Conservation (phyloP, 2,888 invertebrate genomes). For the Stenchaetothrips biformis region DNA sequence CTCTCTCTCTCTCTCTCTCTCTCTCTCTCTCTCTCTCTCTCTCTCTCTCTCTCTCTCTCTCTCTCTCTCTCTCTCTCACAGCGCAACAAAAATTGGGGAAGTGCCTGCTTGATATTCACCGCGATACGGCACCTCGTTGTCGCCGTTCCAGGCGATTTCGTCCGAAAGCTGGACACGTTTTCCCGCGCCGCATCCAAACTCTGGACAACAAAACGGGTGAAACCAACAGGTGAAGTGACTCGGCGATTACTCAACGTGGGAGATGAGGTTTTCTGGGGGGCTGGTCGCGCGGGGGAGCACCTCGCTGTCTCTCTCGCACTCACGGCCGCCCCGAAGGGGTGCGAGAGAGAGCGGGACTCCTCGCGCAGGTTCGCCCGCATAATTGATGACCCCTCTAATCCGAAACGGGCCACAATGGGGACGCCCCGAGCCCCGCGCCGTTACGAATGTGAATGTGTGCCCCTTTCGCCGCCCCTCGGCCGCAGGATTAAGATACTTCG, state of each 20-base stretch:
- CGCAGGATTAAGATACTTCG: neutral
- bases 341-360: neutral
- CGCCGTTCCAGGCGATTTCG: neutral
- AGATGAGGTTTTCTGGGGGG: neutral
- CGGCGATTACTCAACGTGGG: neutral
- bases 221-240: conserved; percentile 1
- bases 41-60: too few relatives aligned
- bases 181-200: too few relatives aligned
- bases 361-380: conserved; percentile 11
- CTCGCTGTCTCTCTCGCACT: too few relatives aligned
- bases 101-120: conserved; percentile 12
- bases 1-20: too few relatives aligned
- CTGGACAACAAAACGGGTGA: neutral
- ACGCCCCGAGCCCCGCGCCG: neutral
- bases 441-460: neutral
- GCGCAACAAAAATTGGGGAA: too few relatives aligned
- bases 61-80: too few relatives aligned
- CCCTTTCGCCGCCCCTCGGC: neutral
- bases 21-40: too few relatives aligned
- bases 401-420: conserved; percentile 2
- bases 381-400: conserved; percentile 7
- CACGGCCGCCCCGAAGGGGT: too few relatives aligned
- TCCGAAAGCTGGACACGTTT: neutral
- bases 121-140: neutral
- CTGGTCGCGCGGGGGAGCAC: neutral